A percentile compares a stretch with the other conserved stretches of the same genome.
These are phyloP conservation scores for Antheraea pernyi DNA, from an alignment of 1,140 invertebrate genomes.

Conservation along the genomic window DNA sequence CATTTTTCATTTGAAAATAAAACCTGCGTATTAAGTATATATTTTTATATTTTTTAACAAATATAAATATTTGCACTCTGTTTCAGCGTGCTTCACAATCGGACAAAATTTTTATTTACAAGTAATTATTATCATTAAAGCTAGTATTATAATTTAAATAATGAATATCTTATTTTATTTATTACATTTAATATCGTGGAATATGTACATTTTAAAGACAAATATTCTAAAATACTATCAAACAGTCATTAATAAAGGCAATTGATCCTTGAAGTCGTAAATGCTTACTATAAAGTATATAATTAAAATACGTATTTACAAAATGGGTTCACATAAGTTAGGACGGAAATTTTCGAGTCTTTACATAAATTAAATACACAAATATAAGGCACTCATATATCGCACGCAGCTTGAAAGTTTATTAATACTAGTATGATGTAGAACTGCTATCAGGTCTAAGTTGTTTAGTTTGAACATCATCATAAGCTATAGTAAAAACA, in stretches of 20 bases:
- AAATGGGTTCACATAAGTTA: constrained; percentile 8
- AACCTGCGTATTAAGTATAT: constrained; percentile 36
- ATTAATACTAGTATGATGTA: constrained; percentile 62
- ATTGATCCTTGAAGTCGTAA: constrained; percentile 36
- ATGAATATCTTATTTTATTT: constrained; percentile 11
- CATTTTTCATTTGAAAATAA: not conserved
- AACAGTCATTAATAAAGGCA: constrained; percentile 72
- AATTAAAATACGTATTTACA: constrained; percentile 11
- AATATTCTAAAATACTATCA: constrained; percentile 47
- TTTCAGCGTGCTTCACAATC: constrained; percentile 49
- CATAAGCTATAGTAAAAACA: constrained; percentile 95
- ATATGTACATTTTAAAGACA: constrained; percentile 16
- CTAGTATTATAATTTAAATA: constrained; percentile 22
- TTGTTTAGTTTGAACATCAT: constrained; percentile 85
- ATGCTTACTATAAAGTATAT: constrained; percentile 25
- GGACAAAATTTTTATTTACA: constrained; percentile 60
- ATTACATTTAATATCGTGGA: not conserved
- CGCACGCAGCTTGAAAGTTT: constrained; percentile 9
- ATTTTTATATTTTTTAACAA: constrained; percentile 76
- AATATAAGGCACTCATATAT: constrained; percentile 45
- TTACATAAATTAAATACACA: constrained; percentile 27
- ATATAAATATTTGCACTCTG: constrained; percentile 60
- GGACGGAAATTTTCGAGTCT: constrained; percentile 32
- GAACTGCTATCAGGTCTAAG: constrained; percentile 77
- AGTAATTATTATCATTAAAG: constrained; percentile 14